Evolutionary conservation across 2,113 vertebrate species (phyloP), one percentile per base, ranked within the genome.

Genomic region (Argyrosomus japonicus): DNA sequence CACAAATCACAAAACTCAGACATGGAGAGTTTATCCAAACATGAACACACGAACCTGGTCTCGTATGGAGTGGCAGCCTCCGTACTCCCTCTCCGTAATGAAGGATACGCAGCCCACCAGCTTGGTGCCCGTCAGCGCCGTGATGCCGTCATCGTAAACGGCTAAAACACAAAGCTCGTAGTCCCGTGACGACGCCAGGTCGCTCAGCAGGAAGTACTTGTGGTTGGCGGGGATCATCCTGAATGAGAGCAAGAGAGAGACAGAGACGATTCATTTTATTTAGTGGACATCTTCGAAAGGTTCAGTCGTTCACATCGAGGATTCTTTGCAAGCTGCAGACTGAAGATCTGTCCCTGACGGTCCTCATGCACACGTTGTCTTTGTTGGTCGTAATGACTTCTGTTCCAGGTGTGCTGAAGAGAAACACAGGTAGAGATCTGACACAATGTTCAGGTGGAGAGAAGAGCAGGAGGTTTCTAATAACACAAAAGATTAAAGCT

Each of bases 201-300:
- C 96, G 1, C 94, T 96, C 70, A 96, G 90, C 81, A 94, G 81
- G 89, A 96, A 96, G 87, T 93, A 88, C 73, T 94, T 95, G 82
- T 95, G 95, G 47, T 93, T 94, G 62, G 95, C 93, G 0, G 95
- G 95, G 69, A 96, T 96, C 96, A 97, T 97, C 92, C 96, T 96
- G 90, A 18, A 71, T 0, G 21, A 43, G 67, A n/a, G n/a, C n/a
- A n/a, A n/a, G n/a, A 76, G 21, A 58, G 2, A 67, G n/a, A 81
- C 71, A 51, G 5, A 45, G 10, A 48, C 4, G 6, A 6, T 13
- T 27, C 1, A n/a, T 51, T 53, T 27, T 2, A 14, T 2, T 13
- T 36, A 40, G 36, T 9, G 7, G 7, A 40, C 36, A 9, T 8
- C 7, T 40, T 8, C 7, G 7, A 40, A 8, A 36, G 32, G 36